Percentiles rank a stretch among this genome's conserved stretches.
Evolutionary conservation across 2,113 vertebrate species (phyloP).

Genomic region (Poicephalus gulielmi): DNA sequence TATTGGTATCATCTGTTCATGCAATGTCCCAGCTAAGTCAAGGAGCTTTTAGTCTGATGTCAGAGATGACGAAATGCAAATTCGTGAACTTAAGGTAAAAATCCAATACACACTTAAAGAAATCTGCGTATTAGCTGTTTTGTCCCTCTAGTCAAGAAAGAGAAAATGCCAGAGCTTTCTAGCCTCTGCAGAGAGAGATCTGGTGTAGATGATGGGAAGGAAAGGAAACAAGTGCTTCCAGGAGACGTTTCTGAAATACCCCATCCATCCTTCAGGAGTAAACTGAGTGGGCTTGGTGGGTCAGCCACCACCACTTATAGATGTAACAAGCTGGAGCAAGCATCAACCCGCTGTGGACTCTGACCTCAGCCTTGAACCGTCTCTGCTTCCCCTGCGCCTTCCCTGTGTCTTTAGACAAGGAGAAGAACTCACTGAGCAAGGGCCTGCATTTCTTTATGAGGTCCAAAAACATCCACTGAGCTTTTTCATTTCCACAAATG

Average conservation of each 20-base stretch:
- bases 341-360: not conserved
- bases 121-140: not conserved
- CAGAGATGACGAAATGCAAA: not conserved
- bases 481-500: not conserved
- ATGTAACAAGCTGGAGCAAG: not conserved
- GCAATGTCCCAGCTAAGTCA: not conserved
- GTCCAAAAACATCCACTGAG: not conserved
- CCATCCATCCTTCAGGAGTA: not conserved
- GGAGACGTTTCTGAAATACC: not conserved
- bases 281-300: not conserved
- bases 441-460: not conserved
- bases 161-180: not conserved
- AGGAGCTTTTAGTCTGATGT: not conserved
- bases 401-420: not conserved
- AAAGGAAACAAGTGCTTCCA: not conserved
- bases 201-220: not conserved
- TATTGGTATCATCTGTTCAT: not conserved
- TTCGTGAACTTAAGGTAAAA: not conserved
- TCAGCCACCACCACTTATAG: not conserved
- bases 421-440: not conserved
- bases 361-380: not conserved
- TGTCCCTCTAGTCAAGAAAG: not conserved
- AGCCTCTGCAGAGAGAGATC: not conserved
- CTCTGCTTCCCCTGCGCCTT: not conserved
- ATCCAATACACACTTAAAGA: not conserved